Conservation (phyloP, 2,113 vertebrate species). For the Lycocorax pyrrhopterus region DNA sequence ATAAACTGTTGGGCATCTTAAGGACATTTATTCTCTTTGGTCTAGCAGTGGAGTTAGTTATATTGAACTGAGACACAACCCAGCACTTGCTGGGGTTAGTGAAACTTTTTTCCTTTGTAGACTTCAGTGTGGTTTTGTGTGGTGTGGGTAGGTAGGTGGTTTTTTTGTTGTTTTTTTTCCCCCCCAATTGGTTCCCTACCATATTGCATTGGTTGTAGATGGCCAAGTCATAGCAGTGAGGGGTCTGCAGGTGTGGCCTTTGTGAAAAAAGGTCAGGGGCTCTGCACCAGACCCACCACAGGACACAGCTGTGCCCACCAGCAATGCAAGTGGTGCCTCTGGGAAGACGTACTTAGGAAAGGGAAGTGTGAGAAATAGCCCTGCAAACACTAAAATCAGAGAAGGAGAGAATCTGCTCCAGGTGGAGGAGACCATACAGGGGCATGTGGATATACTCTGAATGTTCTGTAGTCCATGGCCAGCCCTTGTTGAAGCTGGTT, state of each 20-base stretch:
- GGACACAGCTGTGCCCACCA: not conserved
- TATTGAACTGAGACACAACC: not conserved
- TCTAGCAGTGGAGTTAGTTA: not conserved
- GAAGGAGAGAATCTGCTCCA: not conserved
- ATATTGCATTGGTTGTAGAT: not conserved
- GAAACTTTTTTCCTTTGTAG: not conserved
- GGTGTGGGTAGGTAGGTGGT: not conserved
- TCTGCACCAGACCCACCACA: not conserved
- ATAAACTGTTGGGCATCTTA: not conserved
- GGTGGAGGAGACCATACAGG: not conserved
- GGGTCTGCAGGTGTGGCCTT: not conserved
- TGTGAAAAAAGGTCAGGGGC: not conserved
- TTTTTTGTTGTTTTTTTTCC: not conserved
- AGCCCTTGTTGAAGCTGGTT: rapidly evolving
- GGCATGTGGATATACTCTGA: rapidly evolving
- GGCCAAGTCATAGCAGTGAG: not conserved
- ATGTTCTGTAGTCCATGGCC: not conserved
- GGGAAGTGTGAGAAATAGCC: not conserved
- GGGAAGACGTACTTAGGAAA: not conserved
- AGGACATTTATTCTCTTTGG: not conserved
- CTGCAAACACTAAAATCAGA: not conserved
- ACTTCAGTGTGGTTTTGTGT: not conserved
- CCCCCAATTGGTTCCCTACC: rapidly evolving
- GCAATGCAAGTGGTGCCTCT: not conserved
- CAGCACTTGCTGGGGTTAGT: not conserved